These are phyloP conservation scores for Drosophila austrosaltans DNA, from an alignment of 2,888 invertebrate species.

Conservation along the genomic window DNA sequence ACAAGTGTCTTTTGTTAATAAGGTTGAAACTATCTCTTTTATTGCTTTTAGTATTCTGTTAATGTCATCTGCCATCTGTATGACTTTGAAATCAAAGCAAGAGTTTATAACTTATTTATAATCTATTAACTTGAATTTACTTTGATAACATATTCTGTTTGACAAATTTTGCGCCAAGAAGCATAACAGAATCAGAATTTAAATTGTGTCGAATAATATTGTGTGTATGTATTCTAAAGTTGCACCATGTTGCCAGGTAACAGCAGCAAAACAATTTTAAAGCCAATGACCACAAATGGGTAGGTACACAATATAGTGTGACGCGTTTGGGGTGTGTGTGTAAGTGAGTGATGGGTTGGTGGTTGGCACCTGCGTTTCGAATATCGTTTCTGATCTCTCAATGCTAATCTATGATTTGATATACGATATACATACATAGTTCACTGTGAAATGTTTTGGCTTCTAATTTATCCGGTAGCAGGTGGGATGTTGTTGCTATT, in stretches of 20 bases:
- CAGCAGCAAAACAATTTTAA: conserved; percentile 5
- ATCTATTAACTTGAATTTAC: too few relatives aligned
- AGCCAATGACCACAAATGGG: conserved; percentile 5
- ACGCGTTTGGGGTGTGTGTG: too few relatives aligned
- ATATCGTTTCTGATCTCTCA: neutral
- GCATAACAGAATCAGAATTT: neutral
- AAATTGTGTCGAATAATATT: neutral
- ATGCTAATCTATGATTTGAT: conserved; percentile 7
- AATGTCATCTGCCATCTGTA: too few relatives aligned
- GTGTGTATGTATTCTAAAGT: neutral
- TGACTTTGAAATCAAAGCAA: too few relatives aligned
- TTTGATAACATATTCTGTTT: too few relatives aligned
- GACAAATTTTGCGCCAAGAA: neutral
- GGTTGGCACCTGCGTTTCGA: neutral
- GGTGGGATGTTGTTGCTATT: neutral
- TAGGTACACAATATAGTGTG: too few relatives aligned
- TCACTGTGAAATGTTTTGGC: neutral
- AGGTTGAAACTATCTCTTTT: too few relatives aligned
- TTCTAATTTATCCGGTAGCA: neutral
- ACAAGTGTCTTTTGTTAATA: too few relatives aligned
- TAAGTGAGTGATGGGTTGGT: neutral
- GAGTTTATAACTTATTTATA: too few relatives aligned
- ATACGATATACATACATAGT: neutral
- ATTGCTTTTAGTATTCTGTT: too few relatives aligned
- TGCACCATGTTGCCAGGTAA: conserved; percentile 7